Conservation (phyloP, 53 echinoderm and acorn worm genomes). For the Stichopus horrens region DNA sequence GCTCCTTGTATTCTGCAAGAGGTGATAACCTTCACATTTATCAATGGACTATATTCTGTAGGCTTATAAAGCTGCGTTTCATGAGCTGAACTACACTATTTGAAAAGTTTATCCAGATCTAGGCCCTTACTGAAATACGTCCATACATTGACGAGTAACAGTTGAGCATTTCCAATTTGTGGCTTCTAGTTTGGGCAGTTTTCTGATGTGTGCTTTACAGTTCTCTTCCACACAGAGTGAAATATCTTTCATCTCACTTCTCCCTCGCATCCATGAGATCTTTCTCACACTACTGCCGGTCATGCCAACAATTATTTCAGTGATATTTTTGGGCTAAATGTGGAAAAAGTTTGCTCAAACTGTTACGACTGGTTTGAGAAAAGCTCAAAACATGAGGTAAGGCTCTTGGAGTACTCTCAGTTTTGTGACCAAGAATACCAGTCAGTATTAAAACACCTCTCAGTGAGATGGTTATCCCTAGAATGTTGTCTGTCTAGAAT, state of each 20-base stretch:
- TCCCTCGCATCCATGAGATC: background rate
- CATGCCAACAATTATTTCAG: background rate
- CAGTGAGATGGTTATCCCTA: conserved; percentile 35
- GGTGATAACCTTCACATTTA: too few species aligned
- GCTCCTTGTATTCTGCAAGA: too few species aligned
- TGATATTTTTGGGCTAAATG: conserved; percentile 36
- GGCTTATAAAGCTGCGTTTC: too few species aligned
- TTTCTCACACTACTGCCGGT: background rate
- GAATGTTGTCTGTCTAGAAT: conserved; percentile 9
- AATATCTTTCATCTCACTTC: too few species aligned
- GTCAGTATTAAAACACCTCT: conserved; percentile 25
- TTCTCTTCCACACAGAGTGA: too few species aligned
- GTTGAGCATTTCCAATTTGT: background rate
- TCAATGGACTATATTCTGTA: too few species aligned
- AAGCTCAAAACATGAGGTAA: conserved; percentile 24
- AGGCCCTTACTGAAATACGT: too few species aligned
- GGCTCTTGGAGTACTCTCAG: conserved; percentile 27
- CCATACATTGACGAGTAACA: too few species aligned
- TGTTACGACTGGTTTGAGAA: conserved; percentile 25
- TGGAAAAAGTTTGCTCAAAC: conserved; percentile 24
- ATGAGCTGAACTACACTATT: too few species aligned
- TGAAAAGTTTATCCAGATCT: too few species aligned
- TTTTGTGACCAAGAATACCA: conserved; percentile 32
- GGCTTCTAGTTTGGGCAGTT: background rate
- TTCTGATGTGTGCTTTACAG: background rate